Conservation (phyloP, 1,140 invertebrate species). For the fruit fly (Drosophila melanogaster) region DNA sequence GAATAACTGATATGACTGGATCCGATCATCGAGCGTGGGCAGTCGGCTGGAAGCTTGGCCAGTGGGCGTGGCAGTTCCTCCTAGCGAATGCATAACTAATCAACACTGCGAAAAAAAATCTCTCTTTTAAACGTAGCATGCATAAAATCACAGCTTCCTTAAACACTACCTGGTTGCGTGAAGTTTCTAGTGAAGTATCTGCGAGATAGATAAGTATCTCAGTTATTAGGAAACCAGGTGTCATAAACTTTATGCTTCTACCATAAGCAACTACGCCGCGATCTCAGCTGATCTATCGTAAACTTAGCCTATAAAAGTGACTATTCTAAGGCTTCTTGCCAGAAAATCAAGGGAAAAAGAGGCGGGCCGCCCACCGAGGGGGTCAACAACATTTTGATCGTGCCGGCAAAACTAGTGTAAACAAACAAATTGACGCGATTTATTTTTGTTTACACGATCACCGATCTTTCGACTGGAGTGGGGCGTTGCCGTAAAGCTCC, state of each 20-base stretch:
- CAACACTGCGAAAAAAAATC: constrained; percentile 24
- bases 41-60: constrained; percentile 14
- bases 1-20: constrained; percentile 20
- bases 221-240: background rate
- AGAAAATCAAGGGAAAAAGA: constrained; percentile 11
- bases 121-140: background rate
- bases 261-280: background rate
- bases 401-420: constrained; percentile 53
- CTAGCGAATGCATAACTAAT: constrained; percentile 61
- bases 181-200: background rate
- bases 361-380: constrained; percentile 23
- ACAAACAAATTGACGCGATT: constrained; percentile 38
- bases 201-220: background rate
- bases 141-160: background rate
- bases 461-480: constrained; percentile 29
- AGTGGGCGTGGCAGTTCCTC: background rate
- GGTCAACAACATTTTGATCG: constrained; percentile 57
- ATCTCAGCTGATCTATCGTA: constrained; percentile 11
- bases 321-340: constrained; percentile 2
- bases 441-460: constrained; percentile 17
- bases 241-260: background rate
- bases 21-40: constrained; percentile 39
- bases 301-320: constrained; percentile 13
- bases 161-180: background rate
- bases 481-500: constrained; percentile 48